A percentile compares a stretch with the other conserved stretches of the same genome.
Evolutionary conservation across 2,888 invertebrate genomes (phyloP).

Genomic region (Steromphala cineraria): DNA sequence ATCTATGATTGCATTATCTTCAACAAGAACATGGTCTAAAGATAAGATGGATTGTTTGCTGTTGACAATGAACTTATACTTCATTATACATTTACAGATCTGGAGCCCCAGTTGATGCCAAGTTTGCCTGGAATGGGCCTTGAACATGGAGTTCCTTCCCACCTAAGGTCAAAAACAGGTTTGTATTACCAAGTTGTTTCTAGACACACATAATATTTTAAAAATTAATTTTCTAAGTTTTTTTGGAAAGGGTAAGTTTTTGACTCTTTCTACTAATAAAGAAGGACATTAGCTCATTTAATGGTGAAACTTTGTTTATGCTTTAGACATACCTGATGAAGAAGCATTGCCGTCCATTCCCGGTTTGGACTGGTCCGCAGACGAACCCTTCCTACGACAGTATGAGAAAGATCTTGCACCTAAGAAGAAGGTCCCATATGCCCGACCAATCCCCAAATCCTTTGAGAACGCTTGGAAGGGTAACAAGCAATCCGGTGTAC

Average conservation of each 20-base stretch:
- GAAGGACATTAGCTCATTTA: too few relatives aligned
- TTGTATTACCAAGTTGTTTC: not conserved
- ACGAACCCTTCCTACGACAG: slow-evolving; percentile 48
- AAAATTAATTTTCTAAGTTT: too few relatives aligned
- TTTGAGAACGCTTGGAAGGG: slow-evolving; percentile 97
- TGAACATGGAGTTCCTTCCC: slow-evolving; percentile 89
- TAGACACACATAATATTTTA: too few relatives aligned
- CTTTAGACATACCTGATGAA: slow-evolving; percentile 36
- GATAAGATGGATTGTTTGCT: too few relatives aligned
- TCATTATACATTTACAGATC: slow-evolving; percentile 78
- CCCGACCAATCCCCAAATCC: slow-evolving; percentile 95
- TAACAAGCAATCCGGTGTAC: slow-evolving; percentile 54
- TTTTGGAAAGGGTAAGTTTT: too few relatives aligned
- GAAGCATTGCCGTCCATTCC: slow-evolving; percentile 66
- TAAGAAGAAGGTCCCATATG: slow-evolving; percentile 85
- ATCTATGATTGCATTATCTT: too few relatives aligned
- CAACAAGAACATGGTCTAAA: too few relatives aligned
- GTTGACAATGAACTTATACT: too few relatives aligned
- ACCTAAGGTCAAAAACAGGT: slow-evolving; percentile 61
- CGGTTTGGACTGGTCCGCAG: slow-evolving; percentile 68
- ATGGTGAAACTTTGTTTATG: not conserved
- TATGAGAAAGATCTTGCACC: slow-evolving; percentile 43
- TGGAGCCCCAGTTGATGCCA: slow-evolving; percentile 80
- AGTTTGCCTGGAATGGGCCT: slow-evolving; percentile 96
- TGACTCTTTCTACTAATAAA: too few relatives aligned